Conservation (phyloP, 2,888 invertebrate species). For the Ctena decussata region DNA sequence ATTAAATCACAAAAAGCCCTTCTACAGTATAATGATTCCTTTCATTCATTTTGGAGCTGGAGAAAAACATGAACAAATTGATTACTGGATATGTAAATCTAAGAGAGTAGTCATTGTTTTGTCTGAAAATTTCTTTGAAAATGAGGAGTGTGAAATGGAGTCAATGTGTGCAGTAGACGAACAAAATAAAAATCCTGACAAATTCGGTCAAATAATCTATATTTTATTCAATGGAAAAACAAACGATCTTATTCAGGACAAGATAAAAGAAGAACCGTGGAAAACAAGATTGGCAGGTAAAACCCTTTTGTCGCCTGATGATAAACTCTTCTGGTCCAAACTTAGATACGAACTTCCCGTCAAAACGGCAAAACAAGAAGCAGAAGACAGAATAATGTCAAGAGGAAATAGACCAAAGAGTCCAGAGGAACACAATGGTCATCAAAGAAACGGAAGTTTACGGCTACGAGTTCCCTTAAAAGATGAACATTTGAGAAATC, state of each 20-base stretch:
- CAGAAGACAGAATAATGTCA: background rate
- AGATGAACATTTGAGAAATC: too few relatives aligned
- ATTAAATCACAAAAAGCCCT: conserved; percentile 56
- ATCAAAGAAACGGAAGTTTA: background rate
- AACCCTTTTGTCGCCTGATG: conserved; percentile 53
- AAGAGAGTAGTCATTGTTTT: conserved; percentile 62
- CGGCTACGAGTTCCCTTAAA: too few relatives aligned
- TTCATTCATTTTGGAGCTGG: conserved; percentile 48
- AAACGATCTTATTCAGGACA: background rate
- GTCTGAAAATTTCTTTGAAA: conserved; percentile 52
- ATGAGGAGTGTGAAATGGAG: conserved; percentile 34
- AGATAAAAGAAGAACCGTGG: conserved; percentile 63
- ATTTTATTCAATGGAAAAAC: conserved; percentile 19
- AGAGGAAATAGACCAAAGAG: background rate
- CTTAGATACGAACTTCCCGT: conserved; percentile 68
- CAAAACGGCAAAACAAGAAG: background rate
- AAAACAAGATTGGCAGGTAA: conserved; percentile 58
- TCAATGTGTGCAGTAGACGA: conserved; percentile 51
- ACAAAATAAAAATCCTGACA: conserved; percentile 16
- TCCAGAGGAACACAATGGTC: too few relatives aligned
- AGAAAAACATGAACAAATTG: conserved; percentile 21
- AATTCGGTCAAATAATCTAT: conserved; percentile 45
- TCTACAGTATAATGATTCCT: conserved; percentile 57
- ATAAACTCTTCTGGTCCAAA: conserved; percentile 67
- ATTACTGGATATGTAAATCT: conserved; percentile 52